Evolutionary conservation across 2,888 invertebrate genomes (phyloP).

Genomic region (Parascotia fuliginaria): DNA sequence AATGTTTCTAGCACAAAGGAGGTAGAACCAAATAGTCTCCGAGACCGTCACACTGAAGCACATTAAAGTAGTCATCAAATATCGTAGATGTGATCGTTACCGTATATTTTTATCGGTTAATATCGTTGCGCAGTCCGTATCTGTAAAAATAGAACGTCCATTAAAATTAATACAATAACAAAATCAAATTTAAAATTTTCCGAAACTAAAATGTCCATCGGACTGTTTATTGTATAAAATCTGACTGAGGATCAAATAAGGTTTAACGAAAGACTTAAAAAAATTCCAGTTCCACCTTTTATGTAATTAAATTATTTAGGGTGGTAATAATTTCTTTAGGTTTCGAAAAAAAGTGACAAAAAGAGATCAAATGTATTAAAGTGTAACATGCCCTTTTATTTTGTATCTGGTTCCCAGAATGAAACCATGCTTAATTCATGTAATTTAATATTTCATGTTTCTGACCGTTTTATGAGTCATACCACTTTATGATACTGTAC

Average conservation of each 20-base stretch:
- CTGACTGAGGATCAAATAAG: background rate
- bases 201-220: background rate
- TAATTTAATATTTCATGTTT: slow-evolving; percentile 44
- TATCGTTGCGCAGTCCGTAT: no score
- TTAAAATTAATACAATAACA: background rate
- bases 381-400: slow-evolving; percentile 1
- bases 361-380: slow-evolving; percentile 2
- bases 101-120: no score
- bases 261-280: background rate
- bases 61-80: no score
- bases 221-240: background rate
- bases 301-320: background rate
- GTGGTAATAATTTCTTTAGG: background rate
- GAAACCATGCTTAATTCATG: slow-evolving; percentile 38
- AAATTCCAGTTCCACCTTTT: no score
- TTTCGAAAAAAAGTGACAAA: background rate
- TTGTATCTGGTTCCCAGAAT: slow-evolving; percentile 33
- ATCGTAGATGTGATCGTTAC: no score
- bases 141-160: background rate
- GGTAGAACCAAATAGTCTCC: no score
- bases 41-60: no score
- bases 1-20: no score
- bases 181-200: background rate
- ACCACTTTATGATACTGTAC: slow-evolving; percentile 6
- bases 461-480: slow-evolving; percentile 41